phyloP scores from a whole-genome alignment of 2,797 vertebrate genomes.

The Selene dorsalis region DNA sequence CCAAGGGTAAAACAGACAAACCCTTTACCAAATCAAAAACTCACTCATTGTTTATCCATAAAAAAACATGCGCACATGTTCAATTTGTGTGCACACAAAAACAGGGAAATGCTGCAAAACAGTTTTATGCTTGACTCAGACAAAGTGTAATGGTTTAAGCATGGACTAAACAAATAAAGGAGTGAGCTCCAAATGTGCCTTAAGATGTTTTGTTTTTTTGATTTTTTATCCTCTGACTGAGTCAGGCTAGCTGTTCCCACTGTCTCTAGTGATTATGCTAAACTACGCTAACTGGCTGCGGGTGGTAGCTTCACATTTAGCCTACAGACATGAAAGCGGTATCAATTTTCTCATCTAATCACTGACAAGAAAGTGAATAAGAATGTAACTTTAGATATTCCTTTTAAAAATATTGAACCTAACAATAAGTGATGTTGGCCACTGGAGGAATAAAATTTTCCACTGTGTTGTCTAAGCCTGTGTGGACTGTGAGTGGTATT shows the following conservation, averaged over 20 bases:
- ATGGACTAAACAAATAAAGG: neutral
- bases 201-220: neutral
- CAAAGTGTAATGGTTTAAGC: neutral
- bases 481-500: neutral
- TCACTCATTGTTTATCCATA: neutral
- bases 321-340: neutral
- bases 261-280: neutral
- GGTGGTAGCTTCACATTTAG: neutral
- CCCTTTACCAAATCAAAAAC: neutral
- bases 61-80: neutral
- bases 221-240: neutral
- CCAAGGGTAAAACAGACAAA: neutral
- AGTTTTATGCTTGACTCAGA: neutral
- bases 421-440: neutral
- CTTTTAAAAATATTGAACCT: neutral
- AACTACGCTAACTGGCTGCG: neutral
- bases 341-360: neutral
- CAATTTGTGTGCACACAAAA: neutral
- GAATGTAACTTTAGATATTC: no score
- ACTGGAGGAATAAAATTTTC: constrained; percentile 3
- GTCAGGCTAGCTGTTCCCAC: neutral
- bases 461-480: constrained; percentile 16
- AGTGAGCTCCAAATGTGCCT: neutral
- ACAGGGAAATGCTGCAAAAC: neutral
- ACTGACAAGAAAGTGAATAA: neutral